A percentile compares a stretch with the other conserved stretches of the same genome.
Conservation (phyloP, 2,888 invertebrate species). For the Julus scandinavius region DNA sequence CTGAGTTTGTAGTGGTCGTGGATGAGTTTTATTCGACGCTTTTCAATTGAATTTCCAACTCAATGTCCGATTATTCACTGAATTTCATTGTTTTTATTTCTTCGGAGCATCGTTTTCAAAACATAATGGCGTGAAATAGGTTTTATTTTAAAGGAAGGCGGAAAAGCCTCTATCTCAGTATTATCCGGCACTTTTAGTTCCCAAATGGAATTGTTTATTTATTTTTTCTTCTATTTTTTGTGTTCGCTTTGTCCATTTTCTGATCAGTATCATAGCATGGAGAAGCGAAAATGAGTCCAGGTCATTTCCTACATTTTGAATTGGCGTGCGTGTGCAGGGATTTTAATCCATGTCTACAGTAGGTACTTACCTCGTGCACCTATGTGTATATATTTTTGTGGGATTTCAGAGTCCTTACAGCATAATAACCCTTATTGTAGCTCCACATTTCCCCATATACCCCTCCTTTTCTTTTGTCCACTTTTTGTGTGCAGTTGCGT, state of each 20-base stretch:
- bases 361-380: neutral
- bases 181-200: neutral
- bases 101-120: neutral
- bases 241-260: neutral
- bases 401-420: constrained; percentile 13
- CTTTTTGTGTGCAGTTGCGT: constrained; percentile 25
- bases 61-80: neutral
- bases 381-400: neutral
- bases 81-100: constrained; percentile 4
- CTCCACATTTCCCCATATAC: neutral
- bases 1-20: neutral
- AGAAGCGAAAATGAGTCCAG: constrained; percentile 31
- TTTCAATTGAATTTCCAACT: constrained; percentile 8
- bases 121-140: constrained; percentile 30
- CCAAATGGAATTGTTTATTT: neutral
- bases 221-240: neutral
- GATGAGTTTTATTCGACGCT: neutral
- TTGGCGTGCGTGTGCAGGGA: constrained; percentile 24
- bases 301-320: neutral
- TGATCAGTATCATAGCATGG: neutral
- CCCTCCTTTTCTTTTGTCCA: constrained; percentile 46
- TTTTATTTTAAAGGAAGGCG: neutral
- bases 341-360: neutral
- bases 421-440: constrained; percentile 37
- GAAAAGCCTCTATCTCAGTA: neutral